A percentile compares a stretch with the other conserved stretches of the same genome.
These are phyloP conservation scores for Cryptotermes secundus DNA, from an alignment of 1,140 invertebrate genomes.

Conservation along the genomic window DNA sequence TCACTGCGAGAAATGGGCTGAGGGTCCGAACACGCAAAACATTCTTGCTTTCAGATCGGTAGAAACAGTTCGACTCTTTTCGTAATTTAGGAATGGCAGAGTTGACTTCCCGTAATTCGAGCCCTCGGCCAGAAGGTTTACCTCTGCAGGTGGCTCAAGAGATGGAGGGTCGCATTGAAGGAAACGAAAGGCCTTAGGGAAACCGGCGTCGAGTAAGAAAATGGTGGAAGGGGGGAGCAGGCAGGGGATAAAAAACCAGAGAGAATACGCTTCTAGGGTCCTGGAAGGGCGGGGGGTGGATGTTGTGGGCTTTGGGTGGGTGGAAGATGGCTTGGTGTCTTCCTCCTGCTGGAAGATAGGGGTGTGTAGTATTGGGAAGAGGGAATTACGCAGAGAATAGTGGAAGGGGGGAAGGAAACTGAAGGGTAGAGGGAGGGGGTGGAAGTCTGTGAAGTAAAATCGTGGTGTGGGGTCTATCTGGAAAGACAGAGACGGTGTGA, in stretches of 20 bases:
- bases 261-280: background rate
- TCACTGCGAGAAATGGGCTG: too few relatives aligned
- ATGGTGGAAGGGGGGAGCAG: background rate
- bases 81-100: background rate
- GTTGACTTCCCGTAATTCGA: background rate
- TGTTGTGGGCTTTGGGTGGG: background rate
- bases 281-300: background rate
- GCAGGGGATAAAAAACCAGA: background rate
- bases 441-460: background rate
- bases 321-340: background rate
- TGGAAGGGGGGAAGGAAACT: background rate
- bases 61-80: background rate
- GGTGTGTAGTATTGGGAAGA: conserved; percentile 5
- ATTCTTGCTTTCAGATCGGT: too few relatives aligned
- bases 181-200: background rate
- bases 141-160: conserved; percentile 5
- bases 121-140: background rate
- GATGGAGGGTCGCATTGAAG: background rate
- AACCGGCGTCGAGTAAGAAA: background rate
- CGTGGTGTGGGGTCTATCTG: background rate
- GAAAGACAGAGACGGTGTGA: background rate
- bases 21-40: too few relatives aligned
- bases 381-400: conserved; percentile 4
- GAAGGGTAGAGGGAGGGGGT: background rate
- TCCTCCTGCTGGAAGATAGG: background rate